Conservation (phyloP, 2,888 invertebrate species). For the Bedellia somnulentella region DNA sequence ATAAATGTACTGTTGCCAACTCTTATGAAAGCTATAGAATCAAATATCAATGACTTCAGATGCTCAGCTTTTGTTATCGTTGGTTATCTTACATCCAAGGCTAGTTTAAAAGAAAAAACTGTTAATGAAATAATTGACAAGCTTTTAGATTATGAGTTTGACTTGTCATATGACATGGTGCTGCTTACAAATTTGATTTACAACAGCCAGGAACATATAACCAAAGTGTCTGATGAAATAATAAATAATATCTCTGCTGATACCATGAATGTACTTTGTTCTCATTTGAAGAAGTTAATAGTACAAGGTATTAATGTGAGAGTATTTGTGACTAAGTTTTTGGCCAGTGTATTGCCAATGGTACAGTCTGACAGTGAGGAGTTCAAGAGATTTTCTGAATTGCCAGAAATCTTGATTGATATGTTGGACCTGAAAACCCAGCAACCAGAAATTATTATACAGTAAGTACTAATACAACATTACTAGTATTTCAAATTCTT, state of each 20-base stretch:
- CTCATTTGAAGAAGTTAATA: conserved; percentile 54
- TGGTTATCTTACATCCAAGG: conserved; percentile 68
- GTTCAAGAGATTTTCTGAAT: conserved; percentile 40
- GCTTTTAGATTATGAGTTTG: conserved; percentile 32
- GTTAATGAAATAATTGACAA: conserved; percentile 62
- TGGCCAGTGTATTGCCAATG: conserved; percentile 50
- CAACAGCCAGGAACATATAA: conserved; percentile 62
- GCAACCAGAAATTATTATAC: conserved; percentile 57
- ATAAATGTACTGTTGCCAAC: conserved; percentile 71
- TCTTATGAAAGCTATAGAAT: conserved; percentile 70
- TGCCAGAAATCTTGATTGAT: conserved; percentile 61
- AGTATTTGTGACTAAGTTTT: conserved; percentile 58
- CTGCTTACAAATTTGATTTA: conserved; percentile 71
- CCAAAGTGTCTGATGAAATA: conserved; percentile 49
- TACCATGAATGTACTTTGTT: conserved; percentile 29
- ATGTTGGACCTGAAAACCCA: conserved; percentile 60
- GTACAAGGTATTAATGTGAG: conserved; percentile 56
- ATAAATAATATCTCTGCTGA: conserved; percentile 45
- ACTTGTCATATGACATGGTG: conserved; percentile 59
- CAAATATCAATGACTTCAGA: conserved; percentile 68
- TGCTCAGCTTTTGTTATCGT: conserved; percentile 75
- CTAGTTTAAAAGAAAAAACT: conserved; percentile 63
- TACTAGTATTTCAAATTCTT: not conserved
- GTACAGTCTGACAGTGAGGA: conserved; percentile 52
- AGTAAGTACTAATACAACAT: conserved; percentile 41